Base-by-base conservation (phyloP, 1,140 invertebrate genomes). In the Hycleus cichorii region DNA sequence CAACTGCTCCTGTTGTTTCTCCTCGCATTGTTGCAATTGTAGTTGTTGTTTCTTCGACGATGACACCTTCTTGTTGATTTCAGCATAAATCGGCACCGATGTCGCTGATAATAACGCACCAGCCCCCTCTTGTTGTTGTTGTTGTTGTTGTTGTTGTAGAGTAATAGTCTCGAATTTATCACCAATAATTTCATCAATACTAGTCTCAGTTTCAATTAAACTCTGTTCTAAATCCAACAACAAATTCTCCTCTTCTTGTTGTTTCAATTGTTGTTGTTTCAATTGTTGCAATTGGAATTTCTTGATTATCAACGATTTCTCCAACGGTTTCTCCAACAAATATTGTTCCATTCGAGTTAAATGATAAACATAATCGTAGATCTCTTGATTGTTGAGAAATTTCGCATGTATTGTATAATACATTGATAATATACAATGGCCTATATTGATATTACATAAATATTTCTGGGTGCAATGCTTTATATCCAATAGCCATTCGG, bases 381-480 rank as follows among this genome's bases (percentile, higher is more conserved):
- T 80, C 58, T 81, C 79, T 72, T 69, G 47, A 74, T 77, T 58
- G 58, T 74, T 72, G 27, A 73, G 48, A 44, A 62, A 64, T 54
- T 69, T 71, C 2, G 72, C 72, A 60, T 73, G 72, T 45, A 72
- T 49, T 3, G 72, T 72, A 63, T 91, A 90, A 68, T 89, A 84
- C 81, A 93, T 87, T 5, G 91, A 89, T 24, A 96, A 79, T 78
- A 93, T 91, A 2, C 87, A 87, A 72, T 97, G 93, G 1, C 93
- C 93, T 68, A 93, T 89, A 39, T 82, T 78, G 1, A 90, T 87
- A 57, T 87, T 86, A 71, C 93, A 96, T 43, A 97, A 77, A 73
- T 93, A 97, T 66, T 93, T 92, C 63, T 93, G 89, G 8, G 94
- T 97, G 71, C 93, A 96, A 68, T 97, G 93, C 75, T 97, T 98